Percentiles rank a stretch among this genome's conserved stretches.
These are phyloP conservation scores for Columbina picui DNA, from an alignment of 2,113 vertebrate species.

Conservation along the genomic window DNA sequence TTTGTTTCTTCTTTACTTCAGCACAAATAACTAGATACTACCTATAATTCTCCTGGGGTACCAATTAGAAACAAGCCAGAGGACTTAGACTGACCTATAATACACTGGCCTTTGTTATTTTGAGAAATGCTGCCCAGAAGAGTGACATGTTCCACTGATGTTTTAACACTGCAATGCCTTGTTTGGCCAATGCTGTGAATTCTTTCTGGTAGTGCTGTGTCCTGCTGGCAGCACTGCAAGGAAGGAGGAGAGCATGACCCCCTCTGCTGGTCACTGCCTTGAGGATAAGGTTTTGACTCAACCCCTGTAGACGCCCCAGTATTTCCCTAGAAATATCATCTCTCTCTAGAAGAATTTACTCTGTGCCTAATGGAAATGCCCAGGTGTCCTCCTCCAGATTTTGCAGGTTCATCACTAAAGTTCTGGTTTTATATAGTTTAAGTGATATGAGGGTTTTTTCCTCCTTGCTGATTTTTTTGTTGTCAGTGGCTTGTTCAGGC, in stretches of 20 bases:
- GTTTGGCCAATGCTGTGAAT: not conserved
- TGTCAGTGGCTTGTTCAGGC: not conserved
- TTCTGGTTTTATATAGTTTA: not conserved
- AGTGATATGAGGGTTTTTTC: not conserved
- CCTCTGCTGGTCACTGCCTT: not conserved
- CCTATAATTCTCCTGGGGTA: not conserved
- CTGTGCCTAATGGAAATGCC: not conserved
- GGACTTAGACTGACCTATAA: not conserved
- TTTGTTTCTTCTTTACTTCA: not conserved
- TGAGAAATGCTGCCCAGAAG: not conserved
- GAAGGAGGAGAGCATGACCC: not conserved
- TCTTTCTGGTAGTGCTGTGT: not conserved
- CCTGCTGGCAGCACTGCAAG: not conserved
- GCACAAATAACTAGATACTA: not conserved
- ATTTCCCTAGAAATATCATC: not conserved
- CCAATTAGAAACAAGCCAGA: not conserved
- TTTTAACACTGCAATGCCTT: not conserved
- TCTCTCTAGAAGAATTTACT: not conserved
- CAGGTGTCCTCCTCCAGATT: not conserved
- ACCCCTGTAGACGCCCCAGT: not conserved
- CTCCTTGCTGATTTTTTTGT: not conserved
- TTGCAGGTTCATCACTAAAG: not conserved
- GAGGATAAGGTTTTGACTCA: not conserved
- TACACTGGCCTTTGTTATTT: not conserved
- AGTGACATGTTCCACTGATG: not conserved